Evolutionary conservation across 1,140 invertebrate genomes (phyloP).

Genomic region (Amyelois transitella): DNA sequence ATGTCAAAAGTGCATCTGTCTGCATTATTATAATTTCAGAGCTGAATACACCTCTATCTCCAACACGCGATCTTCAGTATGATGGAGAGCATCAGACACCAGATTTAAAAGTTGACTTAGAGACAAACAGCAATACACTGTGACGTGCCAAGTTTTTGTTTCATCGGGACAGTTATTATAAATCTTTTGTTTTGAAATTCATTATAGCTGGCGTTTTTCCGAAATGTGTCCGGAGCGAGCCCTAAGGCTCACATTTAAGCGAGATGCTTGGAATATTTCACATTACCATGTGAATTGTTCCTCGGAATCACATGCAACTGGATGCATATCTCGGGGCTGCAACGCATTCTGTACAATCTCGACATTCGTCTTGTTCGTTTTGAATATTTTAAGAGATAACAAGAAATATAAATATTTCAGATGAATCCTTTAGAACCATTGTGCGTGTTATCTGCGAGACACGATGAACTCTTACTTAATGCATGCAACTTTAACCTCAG

Average conservation of each 20-base stretch:
- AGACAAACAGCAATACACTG: neutral
- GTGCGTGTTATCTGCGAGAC: neutral
- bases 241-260: neutral
- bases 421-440: neutral
- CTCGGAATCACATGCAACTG: constrained; percentile 33
- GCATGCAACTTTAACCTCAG: neutral
- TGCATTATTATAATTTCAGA: constrained; percentile 44
- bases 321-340: constrained; percentile 43
- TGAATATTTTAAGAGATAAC: constrained; percentile 18
- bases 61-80: constrained; percentile 10
- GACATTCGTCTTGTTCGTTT: constrained; percentile 18
- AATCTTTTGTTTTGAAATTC: neutral
- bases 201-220: neutral
- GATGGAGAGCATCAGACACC: neutral
- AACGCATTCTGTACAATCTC: constrained; percentile 31
- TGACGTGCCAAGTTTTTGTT: neutral
- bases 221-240: constrained; percentile 5
- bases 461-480: neutral
- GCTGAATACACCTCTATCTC: constrained; percentile 26
- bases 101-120: neutral
- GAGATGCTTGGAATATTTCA: constrained; percentile 36
- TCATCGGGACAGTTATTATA: neutral
- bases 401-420: constrained; percentile 7
- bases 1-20: constrained; percentile 60
- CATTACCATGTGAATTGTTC: constrained; percentile 57